Conservation (phyloP, 2,113 vertebrate genomes). For the Triplophysa dalaica region DNA sequence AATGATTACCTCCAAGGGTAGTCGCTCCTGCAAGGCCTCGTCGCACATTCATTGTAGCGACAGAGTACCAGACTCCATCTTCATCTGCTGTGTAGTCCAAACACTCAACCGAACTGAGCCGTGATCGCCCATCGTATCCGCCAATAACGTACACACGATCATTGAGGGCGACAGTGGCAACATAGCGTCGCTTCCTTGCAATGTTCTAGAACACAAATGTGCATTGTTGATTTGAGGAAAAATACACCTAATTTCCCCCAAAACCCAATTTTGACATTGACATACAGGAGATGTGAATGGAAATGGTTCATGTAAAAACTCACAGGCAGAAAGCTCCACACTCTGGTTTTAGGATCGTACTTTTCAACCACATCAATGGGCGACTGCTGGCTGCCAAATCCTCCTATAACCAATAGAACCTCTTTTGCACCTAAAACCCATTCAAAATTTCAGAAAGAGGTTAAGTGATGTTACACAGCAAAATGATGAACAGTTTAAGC, state of each 20-base stretch:
- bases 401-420: slow-evolving; percentile 93
- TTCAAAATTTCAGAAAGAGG: background rate
- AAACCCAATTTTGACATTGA: background rate
- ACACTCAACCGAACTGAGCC: slow-evolving; percentile 96
- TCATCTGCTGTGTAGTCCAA: slow-evolving; percentile 94
- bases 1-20: slow-evolving; percentile 84
- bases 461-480: background rate
- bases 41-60: slow-evolving; percentile 96
- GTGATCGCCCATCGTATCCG: slow-evolving; percentile 92
- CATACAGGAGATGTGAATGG: background rate
- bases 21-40: slow-evolving; percentile 94
- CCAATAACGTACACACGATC: slow-evolving; percentile 97
- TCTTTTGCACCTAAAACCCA: slow-evolving; percentile 89
- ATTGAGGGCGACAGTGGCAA: slow-evolving; percentile 93
- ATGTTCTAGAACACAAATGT: slow-evolving; percentile 80
- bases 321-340: slow-evolving; percentile 96
- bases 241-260: too few relatives aligned
- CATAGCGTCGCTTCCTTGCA: slow-evolving; percentile 92
- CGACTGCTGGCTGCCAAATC: slow-evolving; percentile 97
- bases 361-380: slow-evolving; percentile 98
- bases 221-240: too few relatives aligned
- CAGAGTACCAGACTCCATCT: slow-evolving; percentile 97
- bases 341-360: slow-evolving; percentile 96
- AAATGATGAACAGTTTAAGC: background rate
- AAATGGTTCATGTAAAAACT: slow-evolving; percentile 60